Conservation (phyloP, 1,140 invertebrate species). For the Monomorium pharaonis region DNA sequence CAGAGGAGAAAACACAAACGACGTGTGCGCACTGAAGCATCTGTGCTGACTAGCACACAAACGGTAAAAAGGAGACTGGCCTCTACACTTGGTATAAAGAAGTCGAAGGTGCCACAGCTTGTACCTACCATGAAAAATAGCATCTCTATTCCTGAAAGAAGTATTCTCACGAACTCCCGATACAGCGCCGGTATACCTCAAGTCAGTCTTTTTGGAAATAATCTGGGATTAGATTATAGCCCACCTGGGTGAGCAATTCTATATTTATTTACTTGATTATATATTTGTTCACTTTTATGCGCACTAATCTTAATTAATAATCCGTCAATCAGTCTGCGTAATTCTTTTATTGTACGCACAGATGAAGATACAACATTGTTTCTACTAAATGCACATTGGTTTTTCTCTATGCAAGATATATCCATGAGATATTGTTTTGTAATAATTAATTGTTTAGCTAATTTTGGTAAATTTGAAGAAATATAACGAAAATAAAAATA, state of each 20-base stretch:
- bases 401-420: neutral
- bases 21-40: constrained; percentile 71
- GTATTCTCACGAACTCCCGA: constrained; percentile 64
- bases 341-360: neutral
- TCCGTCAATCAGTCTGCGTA: neutral
- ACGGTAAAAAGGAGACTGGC: constrained; percentile 83
- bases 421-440: neutral
- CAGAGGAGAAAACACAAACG: constrained; percentile 66
- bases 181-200: constrained; percentile 78
- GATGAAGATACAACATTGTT: neutral
- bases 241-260: constrained; percentile 81
- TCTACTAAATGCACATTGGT: too few species aligned
- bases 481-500: constrained; percentile 7
- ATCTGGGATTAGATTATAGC: constrained; percentile 80
- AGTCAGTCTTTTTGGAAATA: constrained; percentile 80
- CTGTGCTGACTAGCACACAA: constrained; percentile 69
- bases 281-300: neutral
- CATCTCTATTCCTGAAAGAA: constrained; percentile 61
- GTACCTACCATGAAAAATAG: constrained; percentile 82
- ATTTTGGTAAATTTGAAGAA: neutral
- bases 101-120: constrained; percentile 77
- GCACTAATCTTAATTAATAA: neutral
- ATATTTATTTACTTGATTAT: too few species aligned
- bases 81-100: constrained; percentile 80
- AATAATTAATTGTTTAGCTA: neutral